Percentiles rank a stretch among this genome's conserved stretches.
Evolutionary conservation across 2,113 vertebrate species (phyloP).

Genomic region (Serilophus lunatus): DNA sequence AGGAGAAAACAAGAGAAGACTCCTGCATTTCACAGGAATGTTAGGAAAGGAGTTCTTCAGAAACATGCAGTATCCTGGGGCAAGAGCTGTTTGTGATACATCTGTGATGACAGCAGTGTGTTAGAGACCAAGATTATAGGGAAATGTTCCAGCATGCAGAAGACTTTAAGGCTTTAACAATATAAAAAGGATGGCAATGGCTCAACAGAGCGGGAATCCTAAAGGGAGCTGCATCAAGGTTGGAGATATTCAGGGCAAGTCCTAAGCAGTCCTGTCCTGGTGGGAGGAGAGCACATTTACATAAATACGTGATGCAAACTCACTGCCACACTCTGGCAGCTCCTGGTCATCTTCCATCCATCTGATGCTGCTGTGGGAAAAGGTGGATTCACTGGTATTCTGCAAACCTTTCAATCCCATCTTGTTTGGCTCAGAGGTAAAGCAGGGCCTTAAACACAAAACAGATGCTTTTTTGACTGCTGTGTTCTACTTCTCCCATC

Average conservation of each 20-base stretch:
- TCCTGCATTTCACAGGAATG: constrained; percentile 4
- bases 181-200: background rate
- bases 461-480: background rate
- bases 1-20: background rate
- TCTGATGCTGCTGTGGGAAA: background rate
- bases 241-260: background rate
- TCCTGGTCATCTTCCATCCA: background rate
- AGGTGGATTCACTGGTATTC: background rate
- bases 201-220: constrained; percentile 29
- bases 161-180: constrained; percentile 39
- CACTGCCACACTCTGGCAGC: background rate
- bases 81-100: constrained; percentile 61
- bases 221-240: background rate
- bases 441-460: background rate
- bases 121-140: constrained; percentile 31
- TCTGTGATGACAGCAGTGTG: constrained; percentile 62
- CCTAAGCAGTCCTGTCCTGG: background rate
- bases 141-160: constrained; percentile 66
- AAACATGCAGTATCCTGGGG: constrained; percentile 53
- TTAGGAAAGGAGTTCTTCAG: constrained; percentile 52
- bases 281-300: background rate
- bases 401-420: background rate
- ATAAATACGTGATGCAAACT: background rate
- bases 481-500: background rate
- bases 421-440: background rate